Conservation (phyloP, 2,113 vertebrate species). For the Castor canadensis region DNA sequence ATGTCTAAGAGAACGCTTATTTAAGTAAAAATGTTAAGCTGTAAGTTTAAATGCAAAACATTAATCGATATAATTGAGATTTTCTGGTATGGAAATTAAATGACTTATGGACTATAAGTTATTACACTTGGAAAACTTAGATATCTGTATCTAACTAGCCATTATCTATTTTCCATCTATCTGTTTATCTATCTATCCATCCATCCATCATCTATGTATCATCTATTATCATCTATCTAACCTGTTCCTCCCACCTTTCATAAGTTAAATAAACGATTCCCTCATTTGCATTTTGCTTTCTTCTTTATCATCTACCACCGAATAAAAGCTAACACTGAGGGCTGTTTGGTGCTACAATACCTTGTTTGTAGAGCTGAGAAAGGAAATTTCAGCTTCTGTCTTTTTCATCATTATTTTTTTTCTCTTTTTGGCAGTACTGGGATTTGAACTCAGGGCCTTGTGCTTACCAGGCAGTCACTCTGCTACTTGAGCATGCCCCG, state of each 20-base stretch:
- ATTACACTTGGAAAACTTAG: neutral
- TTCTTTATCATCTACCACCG: neutral
- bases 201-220: neutral
- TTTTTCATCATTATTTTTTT: too few species aligned
- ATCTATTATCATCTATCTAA: too few species aligned
- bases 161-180: neutral
- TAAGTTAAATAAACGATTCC: neutral
- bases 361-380: neutral
- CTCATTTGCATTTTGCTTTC: neutral
- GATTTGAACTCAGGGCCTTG: too few species aligned
- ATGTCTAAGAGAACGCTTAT: neutral
- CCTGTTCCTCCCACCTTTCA: neutral
- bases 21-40: neutral
- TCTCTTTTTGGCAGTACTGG: too few species aligned
- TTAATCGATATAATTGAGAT: neutral
- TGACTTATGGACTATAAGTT: neutral
- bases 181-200: neutral
- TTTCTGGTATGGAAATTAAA: constrained; percentile 33
- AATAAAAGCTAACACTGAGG: neutral
- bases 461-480: too few species aligned
- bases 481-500: too few species aligned
- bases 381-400: neutral
- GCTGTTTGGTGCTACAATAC: neutral
- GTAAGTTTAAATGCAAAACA: neutral
- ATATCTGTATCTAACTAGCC: too few species aligned